A percentile compares a stretch with the other conserved stretches of the same genome.
phyloP scores from a whole-genome alignment of 2,113 vertebrate genomes.

The Gallinago undulata region DNA sequence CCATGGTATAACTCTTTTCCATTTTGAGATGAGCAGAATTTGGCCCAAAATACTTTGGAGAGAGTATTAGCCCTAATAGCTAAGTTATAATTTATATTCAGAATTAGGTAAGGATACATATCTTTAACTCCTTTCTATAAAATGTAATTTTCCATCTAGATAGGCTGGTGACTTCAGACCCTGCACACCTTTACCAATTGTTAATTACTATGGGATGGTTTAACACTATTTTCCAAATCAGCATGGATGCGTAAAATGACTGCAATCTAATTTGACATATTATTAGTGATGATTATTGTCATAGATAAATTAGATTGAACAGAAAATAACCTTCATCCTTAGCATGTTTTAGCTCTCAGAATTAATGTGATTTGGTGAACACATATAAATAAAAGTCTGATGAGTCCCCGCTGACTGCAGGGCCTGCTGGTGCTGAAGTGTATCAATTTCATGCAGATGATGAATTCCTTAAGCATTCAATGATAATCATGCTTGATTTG shows the following conservation, averaged over 20 bases:
- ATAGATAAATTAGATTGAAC: constrained; percentile 87
- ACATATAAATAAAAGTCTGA: constrained; percentile 88
- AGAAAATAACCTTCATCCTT: constrained; percentile 88
- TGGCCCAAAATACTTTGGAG: constrained; percentile 20
- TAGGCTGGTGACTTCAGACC: constrained; percentile 64
- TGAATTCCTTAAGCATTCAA: constrained; percentile 86
- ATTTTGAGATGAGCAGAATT: neutral
- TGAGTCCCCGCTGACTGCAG: constrained; percentile 82
- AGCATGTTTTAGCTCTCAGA: constrained; percentile 86
- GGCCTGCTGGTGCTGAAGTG: constrained; percentile 80
- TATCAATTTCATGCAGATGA: constrained; percentile 90
- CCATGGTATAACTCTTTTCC: neutral
- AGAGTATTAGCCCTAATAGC: constrained; percentile 62
- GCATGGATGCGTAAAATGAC: constrained; percentile 80
- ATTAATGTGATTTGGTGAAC: constrained; percentile 89
- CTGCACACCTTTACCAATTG: constrained; percentile 71
- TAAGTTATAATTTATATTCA: constrained; percentile 65
- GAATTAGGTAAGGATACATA: constrained; percentile 65
- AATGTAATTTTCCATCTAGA: constrained; percentile 73
- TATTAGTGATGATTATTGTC: constrained; percentile 87
- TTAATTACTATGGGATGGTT: constrained; percentile 77
- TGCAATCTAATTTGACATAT: constrained; percentile 85
- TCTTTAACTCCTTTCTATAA: constrained; percentile 72
- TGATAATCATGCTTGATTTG: constrained; percentile 89
- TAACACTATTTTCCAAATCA: constrained; percentile 80